Evolutionary conservation across 2,888 invertebrate genomes (phyloP).

Genomic region (Resseliella maxima): DNA sequence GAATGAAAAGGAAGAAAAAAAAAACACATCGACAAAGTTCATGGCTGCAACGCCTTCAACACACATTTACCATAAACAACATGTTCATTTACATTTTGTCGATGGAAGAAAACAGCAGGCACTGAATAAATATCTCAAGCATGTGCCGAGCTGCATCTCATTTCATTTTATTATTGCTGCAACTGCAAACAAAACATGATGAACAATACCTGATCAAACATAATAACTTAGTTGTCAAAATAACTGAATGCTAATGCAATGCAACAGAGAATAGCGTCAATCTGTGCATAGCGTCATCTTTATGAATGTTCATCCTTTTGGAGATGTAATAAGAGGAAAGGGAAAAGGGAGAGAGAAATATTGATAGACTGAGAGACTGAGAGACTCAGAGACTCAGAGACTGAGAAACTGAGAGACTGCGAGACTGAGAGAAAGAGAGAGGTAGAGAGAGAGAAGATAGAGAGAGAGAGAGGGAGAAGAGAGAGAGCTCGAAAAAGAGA

Average conservation of each 20-base stretch:
- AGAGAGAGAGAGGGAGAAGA: no score
- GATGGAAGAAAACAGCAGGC: not conserved
- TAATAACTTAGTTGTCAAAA: not conserved
- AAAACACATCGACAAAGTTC: not conserved
- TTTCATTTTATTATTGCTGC: not conserved
- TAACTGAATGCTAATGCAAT: not conserved
- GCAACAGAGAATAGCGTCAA: not conserved
- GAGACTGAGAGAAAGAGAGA: no score
- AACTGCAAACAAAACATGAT: not conserved
- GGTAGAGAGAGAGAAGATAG: no score
- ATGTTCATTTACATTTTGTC: slow-evolving; percentile 8
- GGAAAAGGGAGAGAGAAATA: no score
- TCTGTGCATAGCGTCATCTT: no score
- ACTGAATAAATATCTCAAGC: not conserved
- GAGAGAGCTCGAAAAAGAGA: no score
- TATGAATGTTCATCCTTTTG: no score
- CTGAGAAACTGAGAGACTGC: no score
- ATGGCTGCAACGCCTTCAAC: not conserved
- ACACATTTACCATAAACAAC: not conserved
- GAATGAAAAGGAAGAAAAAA: not conserved
- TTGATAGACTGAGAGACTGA: no score
- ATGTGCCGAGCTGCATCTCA: not conserved
- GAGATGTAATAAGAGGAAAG: no score
- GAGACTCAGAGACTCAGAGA: no score
- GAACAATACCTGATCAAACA: slow-evolving; percentile 29